phyloP scores from a whole-genome alignment of 2,113 vertebrate genomes.

The Apodemus sylvaticus region DNA sequence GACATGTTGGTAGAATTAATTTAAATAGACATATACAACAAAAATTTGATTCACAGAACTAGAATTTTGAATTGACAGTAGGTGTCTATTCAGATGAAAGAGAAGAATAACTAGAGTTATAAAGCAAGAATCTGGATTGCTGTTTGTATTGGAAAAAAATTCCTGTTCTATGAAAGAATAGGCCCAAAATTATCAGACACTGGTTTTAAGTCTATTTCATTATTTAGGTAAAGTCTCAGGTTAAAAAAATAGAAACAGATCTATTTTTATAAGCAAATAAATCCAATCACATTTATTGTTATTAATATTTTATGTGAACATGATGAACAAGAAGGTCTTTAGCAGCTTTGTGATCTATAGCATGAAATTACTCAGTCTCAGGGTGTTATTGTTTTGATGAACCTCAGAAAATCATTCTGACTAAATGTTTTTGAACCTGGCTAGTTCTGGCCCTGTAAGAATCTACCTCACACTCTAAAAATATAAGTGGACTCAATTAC shows the following conservation, averaged over 20 bases:
- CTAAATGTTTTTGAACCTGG: background rate
- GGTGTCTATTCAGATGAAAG: background rate
- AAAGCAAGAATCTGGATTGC: background rate
- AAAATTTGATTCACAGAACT: background rate
- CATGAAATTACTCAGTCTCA: background rate
- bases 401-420: fast-evolving
- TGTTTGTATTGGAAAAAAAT: background rate
- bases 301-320: background rate
- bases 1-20: background rate
- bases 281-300: background rate
- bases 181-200: background rate
- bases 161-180: background rate
- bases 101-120: background rate
- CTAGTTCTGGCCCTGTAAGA: background rate
- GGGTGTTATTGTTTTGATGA: background rate
- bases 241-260: background rate
- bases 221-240: background rate
- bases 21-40: background rate
- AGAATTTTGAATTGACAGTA: background rate
- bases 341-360: background rate
- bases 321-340: background rate
- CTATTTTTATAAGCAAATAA: background rate
- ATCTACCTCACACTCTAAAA: background rate
- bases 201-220: background rate
- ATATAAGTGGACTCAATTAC: background rate